phyloP scores from a whole-genome alignment of 1,140 invertebrate species.

The Mercenaria mercenaria region DNA sequence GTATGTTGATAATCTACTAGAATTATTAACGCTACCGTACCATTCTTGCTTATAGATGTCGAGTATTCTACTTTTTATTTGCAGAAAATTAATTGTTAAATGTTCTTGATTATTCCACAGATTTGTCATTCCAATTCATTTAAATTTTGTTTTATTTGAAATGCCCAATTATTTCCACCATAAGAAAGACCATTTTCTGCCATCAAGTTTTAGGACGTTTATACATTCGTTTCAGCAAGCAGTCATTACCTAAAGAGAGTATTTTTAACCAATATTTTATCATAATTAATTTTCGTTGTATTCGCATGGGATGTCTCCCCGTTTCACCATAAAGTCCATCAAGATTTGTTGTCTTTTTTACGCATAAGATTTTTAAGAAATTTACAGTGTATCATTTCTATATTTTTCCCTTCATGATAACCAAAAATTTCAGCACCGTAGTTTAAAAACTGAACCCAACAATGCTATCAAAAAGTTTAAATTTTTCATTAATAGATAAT shows the following conservation, averaged over 20 bases:
- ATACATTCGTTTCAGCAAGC: background rate
- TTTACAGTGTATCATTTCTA: constrained; percentile 3
- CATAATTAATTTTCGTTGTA: background rate
- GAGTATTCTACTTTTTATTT: background rate
- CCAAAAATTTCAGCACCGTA: background rate
- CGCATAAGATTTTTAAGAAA: constrained; percentile 6
- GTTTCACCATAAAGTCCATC: constrained; percentile 41
- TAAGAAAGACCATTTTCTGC: background rate
- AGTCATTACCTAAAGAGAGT: too few relatives aligned
- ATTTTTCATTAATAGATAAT: constrained; percentile 3
- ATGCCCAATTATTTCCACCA: background rate
- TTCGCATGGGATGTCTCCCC: background rate
- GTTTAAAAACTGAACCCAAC: too few relatives aligned
- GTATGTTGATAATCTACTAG: background rate
- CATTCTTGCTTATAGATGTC: constrained; percentile 13
- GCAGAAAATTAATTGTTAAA: background rate
- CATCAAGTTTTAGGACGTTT: background rate
- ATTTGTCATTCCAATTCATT: constrained; percentile 1
- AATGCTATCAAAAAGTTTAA: constrained; percentile 22
- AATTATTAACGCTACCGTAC: background rate
- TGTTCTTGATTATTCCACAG: background rate
- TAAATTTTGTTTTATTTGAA: background rate
- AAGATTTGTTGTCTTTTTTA: constrained; percentile 6
- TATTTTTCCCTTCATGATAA: background rate
- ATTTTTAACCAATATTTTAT: constrained; percentile 21